These are phyloP conservation scores for Automeris io DNA, from an alignment of 2,888 invertebrate species.

Conservation along the genomic window DNA sequence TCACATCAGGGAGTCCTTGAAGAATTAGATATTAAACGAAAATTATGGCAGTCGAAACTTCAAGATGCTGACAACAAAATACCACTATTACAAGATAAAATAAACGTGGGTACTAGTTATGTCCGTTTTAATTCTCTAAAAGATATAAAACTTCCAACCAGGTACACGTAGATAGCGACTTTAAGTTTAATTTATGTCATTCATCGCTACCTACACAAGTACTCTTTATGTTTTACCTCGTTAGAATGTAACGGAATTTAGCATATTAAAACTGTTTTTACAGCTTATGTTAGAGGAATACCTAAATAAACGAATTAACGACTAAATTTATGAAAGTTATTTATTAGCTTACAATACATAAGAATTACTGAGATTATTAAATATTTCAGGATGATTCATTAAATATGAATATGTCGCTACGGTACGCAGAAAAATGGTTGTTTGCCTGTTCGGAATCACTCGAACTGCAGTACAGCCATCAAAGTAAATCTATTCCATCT, in stretches of 20 bases:
- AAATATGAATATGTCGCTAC: conserved; percentile 46
- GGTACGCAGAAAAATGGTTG: conserved; percentile 58
- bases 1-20: conserved; percentile 25
- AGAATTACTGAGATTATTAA: too few species aligned
- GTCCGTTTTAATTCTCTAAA: too few species aligned
- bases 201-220: too few species aligned
- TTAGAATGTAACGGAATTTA: not conserved
- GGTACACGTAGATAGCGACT: too few species aligned
- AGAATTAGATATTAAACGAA: conserved; percentile 35
- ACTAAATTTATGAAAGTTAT: too few species aligned
- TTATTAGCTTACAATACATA: too few species aligned
- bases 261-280: not conserved
- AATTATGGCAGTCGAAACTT: conserved; percentile 33
- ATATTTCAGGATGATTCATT: conserved; percentile 41
- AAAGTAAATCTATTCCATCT: conserved; percentile 29
- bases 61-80: conserved; percentile 40
- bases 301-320: too few species aligned
- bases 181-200: too few species aligned
- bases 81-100: conserved; percentile 49
- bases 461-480: conserved; percentile 33
- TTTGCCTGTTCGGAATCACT: conserved; percentile 46
- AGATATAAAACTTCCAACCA: too few species aligned
- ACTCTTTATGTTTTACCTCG: too few species aligned
- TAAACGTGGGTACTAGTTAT: conserved; percentile 51
- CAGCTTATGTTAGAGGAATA: too few species aligned